Base-by-base conservation (phyloP, 2,797 vertebrate genomes). In the Myotis daubentonii region DNA sequence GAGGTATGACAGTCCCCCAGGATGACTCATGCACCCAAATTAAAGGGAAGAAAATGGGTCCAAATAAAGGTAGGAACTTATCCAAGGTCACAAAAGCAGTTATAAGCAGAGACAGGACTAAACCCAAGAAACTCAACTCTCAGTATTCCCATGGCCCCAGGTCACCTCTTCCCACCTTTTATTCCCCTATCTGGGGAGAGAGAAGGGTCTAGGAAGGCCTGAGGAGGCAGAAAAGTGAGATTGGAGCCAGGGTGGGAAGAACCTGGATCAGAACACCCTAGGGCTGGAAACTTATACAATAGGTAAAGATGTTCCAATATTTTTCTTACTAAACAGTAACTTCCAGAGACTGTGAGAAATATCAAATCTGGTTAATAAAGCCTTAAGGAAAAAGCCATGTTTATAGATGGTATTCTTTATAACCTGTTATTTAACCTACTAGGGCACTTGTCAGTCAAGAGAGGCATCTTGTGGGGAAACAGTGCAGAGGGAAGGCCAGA, bases 1-100 rank as follows among this genome's bases (percentile, higher is more conserved):
- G 74, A 57, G 60, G 53, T 66, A 65, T 76, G 53, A 60, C 2
- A 25, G 33, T 60, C 25, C 30, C 16, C 33, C 33, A 66, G 41
- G 33, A 79, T 78, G 55, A 78, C 49, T 33, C 74, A 79, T n/a
- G 36, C 1, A 19, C 13, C 53, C 80, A 23, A 33, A 72, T 89
- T 38, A 82, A 25, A 87, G 38, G 89, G 30, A 75, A 86, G 91
- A 81, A 93, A 78, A 70, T n/a, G 78, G 33, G 36, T 44, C 41
- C 62, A 49, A 41, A 70, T 60, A 92, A 81, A 76, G 80, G 7
- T 16, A 53, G 49, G 38, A 53, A 80, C n/a, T 90, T 74, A 51
- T 22, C 30, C 41, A 93, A 88, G 20, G 8, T 80, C 41, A 51
- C 30, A 49, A 41, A 89, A 72, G 55, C 44, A 74, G 23, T 11